Evolutionary conservation across 2,113 vertebrate species (phyloP).

Genomic region (Aepyceros melampus): DNA sequence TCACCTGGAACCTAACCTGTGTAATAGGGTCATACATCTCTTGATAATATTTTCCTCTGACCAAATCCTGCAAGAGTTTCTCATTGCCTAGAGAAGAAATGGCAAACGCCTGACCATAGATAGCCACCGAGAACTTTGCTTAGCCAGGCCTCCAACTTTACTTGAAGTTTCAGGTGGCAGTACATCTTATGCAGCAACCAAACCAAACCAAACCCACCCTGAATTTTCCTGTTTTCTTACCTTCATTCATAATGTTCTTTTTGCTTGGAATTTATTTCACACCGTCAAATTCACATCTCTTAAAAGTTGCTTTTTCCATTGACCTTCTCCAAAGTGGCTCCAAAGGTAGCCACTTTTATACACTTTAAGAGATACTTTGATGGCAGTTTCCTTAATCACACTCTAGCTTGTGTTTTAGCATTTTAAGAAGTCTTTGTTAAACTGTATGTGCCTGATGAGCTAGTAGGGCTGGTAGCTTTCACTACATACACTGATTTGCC

Average conservation of each 20-base stretch:
- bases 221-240: background rate
- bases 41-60: background rate
- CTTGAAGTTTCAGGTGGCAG: background rate
- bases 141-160: background rate
- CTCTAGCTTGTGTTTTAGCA: background rate
- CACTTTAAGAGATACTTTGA: background rate
- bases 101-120: background rate
- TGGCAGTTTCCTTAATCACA: background rate
- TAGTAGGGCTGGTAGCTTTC: background rate
- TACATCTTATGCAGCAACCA: background rate
- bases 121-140: background rate
- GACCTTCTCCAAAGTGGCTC: background rate
- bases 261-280: background rate
- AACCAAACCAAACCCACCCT: background rate
- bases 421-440: background rate
- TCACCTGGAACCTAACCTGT: background rate
- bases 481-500: background rate
- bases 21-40: background rate
- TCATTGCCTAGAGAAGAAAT: background rate
- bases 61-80: background rate
- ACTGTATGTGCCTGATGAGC: background rate
- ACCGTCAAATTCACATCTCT: background rate
- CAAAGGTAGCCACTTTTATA: background rate
- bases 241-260: background rate
- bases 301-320: background rate